Base-by-base conservation (phyloP, 2,113 vertebrate genomes). In the Furnarius figulus region DNA sequence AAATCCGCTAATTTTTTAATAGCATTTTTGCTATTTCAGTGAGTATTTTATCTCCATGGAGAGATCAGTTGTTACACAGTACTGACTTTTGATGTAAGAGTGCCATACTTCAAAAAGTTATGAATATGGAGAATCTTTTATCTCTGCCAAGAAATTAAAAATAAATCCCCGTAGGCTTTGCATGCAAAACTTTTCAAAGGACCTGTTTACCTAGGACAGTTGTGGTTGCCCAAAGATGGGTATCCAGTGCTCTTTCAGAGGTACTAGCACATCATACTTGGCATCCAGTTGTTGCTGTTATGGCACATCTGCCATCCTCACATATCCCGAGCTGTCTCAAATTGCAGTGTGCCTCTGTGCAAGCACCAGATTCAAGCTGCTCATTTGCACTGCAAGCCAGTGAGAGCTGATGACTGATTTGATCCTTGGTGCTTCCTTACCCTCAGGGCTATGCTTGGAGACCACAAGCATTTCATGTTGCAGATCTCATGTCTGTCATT, bases 91-190 rank as follows among this genome's bases (percentile, higher is more conserved):
- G 61, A 90, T 78, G 23, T 40, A 31, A 81, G 42, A 78, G 33
- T 93, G 72, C 42, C 30, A 35, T 83, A 50, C 76, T 95, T 79
- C 11, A 37, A 42, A 62, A 92, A 89, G 42, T 76, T 89, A 93
- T 76, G 55, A 95, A 93, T 89, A 89, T 78, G 85, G 70, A 93
- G 65, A 31, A 78, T 85, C 61, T 82, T 87, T 81, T 66, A 10
- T 65, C 25, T 4, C 80, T 89, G 63, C 87, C 68, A 80, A 61
- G 46, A 86, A 81, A 80, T 80, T 89, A 84, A 91, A 95, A 93
- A 80, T 93, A 91, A 87, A 70, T 59, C 55, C 61, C 46, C n/a
- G 66, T 50, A 70, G 44, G 65, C 25, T 93, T 39, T 35, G 31
- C 67, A 19, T 62, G 52, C 35, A 65, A 52, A 93, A 61, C 68